Percentiles rank a stretch among this genome's conserved stretches.
These are phyloP conservation scores for Brienomyrus brachyistius DNA, from an alignment of 2,113 vertebrate genomes.

Conservation along the genomic window DNA sequence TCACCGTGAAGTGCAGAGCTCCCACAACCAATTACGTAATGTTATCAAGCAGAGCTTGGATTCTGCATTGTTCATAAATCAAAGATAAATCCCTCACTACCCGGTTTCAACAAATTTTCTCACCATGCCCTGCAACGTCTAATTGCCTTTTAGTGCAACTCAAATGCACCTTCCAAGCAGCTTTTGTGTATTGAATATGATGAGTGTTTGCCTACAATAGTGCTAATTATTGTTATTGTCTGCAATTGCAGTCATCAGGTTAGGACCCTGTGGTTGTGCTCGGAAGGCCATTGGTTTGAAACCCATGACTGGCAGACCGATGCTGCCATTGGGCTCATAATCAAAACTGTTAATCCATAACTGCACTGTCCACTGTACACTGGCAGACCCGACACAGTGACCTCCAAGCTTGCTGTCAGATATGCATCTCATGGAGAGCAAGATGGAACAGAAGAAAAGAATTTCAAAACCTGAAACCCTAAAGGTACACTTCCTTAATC, in stretches of 20 bases:
- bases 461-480: neutral
- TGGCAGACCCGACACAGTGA: neutral
- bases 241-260: neutral
- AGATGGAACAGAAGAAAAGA: neutral
- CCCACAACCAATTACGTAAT: neutral
- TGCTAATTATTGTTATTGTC: neutral
- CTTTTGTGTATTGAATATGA: neutral
- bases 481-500: neutral
- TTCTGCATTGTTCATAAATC: neutral
- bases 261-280: neutral
- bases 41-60: neutral
- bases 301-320: neutral
- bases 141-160: neutral
- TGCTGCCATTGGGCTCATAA: neutral
- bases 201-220: neutral
- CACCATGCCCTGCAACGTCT: neutral
- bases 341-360: neutral
- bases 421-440: neutral
- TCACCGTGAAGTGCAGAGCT: neutral
- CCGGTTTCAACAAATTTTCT: neutral
- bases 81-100: neutral
- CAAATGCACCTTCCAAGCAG: neutral
- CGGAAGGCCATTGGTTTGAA: neutral
- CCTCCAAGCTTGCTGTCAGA: neutral
- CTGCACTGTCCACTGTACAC: neutral